Evolutionary conservation across 1,140 invertebrate species (phyloP).

Genomic region (Antheraea pernyi): DNA sequence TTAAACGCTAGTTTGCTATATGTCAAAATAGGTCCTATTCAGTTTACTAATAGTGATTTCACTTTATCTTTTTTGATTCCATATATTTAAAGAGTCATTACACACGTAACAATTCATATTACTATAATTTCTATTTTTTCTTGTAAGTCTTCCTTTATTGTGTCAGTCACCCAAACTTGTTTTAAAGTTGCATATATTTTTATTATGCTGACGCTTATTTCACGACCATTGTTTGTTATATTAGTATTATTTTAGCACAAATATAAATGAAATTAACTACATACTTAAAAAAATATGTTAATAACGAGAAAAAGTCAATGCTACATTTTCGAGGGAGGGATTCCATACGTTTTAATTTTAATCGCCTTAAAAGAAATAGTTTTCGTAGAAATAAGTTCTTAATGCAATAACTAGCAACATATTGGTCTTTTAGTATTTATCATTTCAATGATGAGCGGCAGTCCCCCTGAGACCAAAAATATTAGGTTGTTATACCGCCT

Average conservation of each 20-base stretch:
- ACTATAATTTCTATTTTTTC: background rate
- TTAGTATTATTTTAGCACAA: slow-evolving; percentile 2
- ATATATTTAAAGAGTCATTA: background rate
- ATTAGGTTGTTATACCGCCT: slow-evolving; percentile 14
- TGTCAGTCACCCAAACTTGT: background rate
- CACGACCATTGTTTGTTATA: background rate
- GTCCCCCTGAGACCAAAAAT: slow-evolving; percentile 10
- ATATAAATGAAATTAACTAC: background rate
- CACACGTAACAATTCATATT: background rate
- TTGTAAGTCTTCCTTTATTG: background rate
- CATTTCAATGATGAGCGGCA: background rate
- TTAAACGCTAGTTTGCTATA: background rate
- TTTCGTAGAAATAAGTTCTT: background rate
- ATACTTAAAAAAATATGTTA: background rate
- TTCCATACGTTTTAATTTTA: background rate
- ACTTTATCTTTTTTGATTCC: background rate
- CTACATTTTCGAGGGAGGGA: background rate
- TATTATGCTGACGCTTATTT: background rate
- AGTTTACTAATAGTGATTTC: background rate
- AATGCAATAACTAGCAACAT: slow-evolving; percentile 1
- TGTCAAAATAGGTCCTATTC: background rate
- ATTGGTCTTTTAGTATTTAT: background rate
- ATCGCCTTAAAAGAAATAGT: background rate
- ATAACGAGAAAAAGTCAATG: slow-evolving; percentile 2
- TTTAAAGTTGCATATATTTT: slow-evolving; percentile 2